These are phyloP conservation scores for Mnemiopsis leidyi DNA, from an alignment of 37 sponge, comb jelly and placozoan genomes.

Conservation along the genomic window DNA sequence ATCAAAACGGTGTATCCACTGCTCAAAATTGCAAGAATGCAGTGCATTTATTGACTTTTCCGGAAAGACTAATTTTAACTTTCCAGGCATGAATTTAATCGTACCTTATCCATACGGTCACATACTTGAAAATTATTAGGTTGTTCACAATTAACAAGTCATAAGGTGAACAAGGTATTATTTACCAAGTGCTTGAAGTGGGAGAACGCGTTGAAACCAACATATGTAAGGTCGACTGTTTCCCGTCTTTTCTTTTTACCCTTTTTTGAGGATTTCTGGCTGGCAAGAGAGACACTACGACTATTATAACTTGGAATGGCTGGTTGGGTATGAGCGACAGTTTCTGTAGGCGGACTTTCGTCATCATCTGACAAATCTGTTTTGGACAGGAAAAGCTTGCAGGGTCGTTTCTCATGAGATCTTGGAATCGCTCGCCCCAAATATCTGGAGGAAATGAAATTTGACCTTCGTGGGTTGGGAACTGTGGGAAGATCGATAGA, in stretches of 20 bases:
- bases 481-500: neutral
- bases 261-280: neutral
- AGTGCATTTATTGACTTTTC: neutral
- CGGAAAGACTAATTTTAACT: neutral
- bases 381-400: neutral
- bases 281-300: neutral
- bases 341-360: neutral
- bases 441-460: neutral
- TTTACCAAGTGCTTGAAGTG: constrained; percentile 1
- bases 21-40: neutral
- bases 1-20: neutral
- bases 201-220: constrained; percentile 6
- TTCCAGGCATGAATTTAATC: neutral
- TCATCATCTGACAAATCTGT: neutral
- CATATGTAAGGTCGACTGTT: neutral
- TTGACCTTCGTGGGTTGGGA: neutral
- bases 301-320: neutral
- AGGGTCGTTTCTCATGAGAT: neutral
- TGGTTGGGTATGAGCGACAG: neutral
- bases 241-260: neutral
- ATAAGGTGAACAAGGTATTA: neutral
- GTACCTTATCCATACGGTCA: neutral
- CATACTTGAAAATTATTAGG: too few species aligned
- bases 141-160: too few species aligned
- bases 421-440: neutral